Evolutionary conservation across 2,888 invertebrate species (phyloP).

Genomic region (Oscheius sp.): DNA sequence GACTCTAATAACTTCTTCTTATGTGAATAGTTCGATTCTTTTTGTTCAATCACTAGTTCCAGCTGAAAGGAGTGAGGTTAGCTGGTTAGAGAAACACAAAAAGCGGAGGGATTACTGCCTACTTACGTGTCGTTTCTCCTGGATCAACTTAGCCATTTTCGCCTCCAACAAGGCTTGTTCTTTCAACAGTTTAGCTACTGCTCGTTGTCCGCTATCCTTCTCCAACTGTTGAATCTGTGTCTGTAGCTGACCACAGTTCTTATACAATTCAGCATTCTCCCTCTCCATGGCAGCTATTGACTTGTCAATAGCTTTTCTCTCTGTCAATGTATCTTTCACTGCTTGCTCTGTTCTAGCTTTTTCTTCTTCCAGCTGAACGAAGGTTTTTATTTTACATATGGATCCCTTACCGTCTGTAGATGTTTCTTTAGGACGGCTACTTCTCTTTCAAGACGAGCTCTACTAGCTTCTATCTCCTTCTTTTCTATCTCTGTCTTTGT

Average conservation of each 20-base stretch:
- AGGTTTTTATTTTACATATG: background rate
- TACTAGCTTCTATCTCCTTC: conserved; percentile 47
- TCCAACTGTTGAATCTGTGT: conserved; percentile 58
- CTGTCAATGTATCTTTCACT: conserved; percentile 55
- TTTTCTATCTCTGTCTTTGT: conserved; percentile 46
- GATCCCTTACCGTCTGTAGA: conserved; percentile 43
- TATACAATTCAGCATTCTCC: conserved; percentile 61
- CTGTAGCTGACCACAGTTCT: conserved; percentile 58
- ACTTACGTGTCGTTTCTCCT: conserved; percentile 61
- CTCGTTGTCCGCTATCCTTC: conserved; percentile 48
- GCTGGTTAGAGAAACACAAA: no score
- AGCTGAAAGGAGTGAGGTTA: no score
- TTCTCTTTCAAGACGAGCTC: conserved; percentile 52
- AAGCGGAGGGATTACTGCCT: no score
- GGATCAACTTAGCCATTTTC: conserved; percentile 44
- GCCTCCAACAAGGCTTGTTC: conserved; percentile 52
- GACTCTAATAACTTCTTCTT: conserved; percentile 56
- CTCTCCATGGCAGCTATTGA: conserved; percentile 63
- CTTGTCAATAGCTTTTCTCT: conserved; percentile 59
- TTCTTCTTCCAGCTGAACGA: conserved; percentile 60
- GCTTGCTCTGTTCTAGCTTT: conserved; percentile 52
- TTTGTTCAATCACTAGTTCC: conserved; percentile 55
- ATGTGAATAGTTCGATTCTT: conserved; percentile 53
- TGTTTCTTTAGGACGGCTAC: conserved; percentile 54
- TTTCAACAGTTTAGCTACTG: conserved; percentile 50